These are phyloP conservation scores for Myotis yumanensis DNA, from an alignment of 2,113 vertebrate genomes.

Conservation along the genomic window DNA sequence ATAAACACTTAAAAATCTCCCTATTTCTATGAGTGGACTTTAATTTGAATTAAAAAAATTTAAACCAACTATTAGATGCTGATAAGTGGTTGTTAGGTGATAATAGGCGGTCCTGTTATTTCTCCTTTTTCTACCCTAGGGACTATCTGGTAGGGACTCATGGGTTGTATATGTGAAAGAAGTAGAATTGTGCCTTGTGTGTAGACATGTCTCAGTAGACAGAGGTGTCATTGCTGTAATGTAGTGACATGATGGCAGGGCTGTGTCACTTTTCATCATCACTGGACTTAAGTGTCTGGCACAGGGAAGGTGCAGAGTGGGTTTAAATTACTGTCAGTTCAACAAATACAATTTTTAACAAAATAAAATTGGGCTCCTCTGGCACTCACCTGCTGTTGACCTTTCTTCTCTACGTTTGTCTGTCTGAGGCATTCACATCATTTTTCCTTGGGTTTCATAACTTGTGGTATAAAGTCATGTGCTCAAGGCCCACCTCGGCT, in stretches of 20 bases:
- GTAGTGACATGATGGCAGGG: neutral
- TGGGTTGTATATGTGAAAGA: neutral
- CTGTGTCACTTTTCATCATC: neutral
- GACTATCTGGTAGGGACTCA: neutral
- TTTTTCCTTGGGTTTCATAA: neutral
- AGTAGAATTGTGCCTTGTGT: neutral
- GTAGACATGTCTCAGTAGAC: neutral
- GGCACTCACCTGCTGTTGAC: neutral
- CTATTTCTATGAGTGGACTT: neutral
- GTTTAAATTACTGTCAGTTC: neutral
- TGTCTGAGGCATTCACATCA: neutral
- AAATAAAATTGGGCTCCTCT: neutral
- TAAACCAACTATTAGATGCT: neutral
- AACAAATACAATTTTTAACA: neutral
- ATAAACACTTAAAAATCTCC: constrained; percentile 21
- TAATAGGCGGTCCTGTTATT: neutral
- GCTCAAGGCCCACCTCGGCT: neutral
- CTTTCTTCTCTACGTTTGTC: neutral
- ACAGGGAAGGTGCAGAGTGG: neutral
- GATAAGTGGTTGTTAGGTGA: neutral
- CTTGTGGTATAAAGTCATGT: neutral
- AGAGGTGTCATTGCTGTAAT: neutral
- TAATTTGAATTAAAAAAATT: constrained; percentile 19
- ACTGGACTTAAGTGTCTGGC: neutral
- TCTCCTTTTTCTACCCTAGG: neutral